Conservation (phyloP, 2,888 invertebrate genomes). For the Oasisia sp. region DNA sequence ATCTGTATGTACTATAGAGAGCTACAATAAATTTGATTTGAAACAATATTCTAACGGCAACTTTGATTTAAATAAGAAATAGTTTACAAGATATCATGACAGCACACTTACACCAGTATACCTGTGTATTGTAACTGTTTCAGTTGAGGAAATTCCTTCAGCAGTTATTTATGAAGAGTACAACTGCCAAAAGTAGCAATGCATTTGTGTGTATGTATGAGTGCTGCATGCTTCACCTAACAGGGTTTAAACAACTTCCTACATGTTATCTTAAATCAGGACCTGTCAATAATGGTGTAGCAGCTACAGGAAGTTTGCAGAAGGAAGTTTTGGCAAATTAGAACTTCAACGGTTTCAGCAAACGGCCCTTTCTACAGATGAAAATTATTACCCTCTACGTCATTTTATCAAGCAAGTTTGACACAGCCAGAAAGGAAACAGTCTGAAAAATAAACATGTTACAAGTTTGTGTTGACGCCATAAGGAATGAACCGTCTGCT, state of each 20-base stretch:
- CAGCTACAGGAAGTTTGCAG: neutral
- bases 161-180: neutral
- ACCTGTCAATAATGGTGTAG: neutral
- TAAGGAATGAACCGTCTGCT: neutral
- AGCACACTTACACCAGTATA: no score
- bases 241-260: neutral
- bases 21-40: no score
- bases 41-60: neutral
- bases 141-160: neutral
- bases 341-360: neutral
- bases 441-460: neutral
- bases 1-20: no score
- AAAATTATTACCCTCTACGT: neutral
- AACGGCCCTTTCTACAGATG: neutral
- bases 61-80: neutral
- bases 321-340: neutral
- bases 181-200: neutral
- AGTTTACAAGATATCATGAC: neutral
- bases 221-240: neutral
- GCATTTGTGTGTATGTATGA: neutral
- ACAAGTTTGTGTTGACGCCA: neutral
- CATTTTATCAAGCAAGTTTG: neutral
- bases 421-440: neutral
- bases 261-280: neutral
- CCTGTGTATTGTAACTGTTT: no score